A percentile compares a stretch with the other conserved stretches of the same genome.
phyloP scores from a whole-genome alignment of 2,888 invertebrate species.

The Sesamia inferens region DNA sequence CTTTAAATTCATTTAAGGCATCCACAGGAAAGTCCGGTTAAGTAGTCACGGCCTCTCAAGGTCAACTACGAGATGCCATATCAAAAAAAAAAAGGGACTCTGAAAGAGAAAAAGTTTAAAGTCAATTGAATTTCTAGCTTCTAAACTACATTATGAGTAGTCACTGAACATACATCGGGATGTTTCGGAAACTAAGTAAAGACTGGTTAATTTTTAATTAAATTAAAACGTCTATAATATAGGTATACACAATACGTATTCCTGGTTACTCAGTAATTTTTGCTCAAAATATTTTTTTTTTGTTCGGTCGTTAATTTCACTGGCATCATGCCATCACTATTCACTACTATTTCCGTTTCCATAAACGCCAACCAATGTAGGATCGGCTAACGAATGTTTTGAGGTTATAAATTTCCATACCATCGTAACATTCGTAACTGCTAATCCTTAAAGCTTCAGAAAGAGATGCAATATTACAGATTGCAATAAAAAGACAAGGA shows the following conservation, averaged over 20 bases:
- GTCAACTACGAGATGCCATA: too few relatives aligned
- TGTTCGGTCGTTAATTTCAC: too few relatives aligned
- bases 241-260: too few relatives aligned
- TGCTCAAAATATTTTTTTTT: too few relatives aligned
- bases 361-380: conserved; percentile 29
- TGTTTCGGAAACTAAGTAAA: background rate
- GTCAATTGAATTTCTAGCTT: background rate
- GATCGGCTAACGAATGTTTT: conserved; percentile 13
- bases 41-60: too few relatives aligned
- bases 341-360: conserved; percentile 43
- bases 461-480: conserved; percentile 24
- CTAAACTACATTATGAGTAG: background rate
- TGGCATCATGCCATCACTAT: too few relatives aligned
- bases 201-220: too few relatives aligned
- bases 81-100: too few relatives aligned
- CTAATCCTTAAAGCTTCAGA: conserved; percentile 29
- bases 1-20: too few relatives aligned
- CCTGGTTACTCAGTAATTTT: too few relatives aligned
- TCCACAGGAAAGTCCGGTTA: too few relatives aligned
- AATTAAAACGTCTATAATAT: too few relatives aligned
- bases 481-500: conserved; percentile 8
- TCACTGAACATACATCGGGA: background rate
- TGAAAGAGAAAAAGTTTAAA: background rate
- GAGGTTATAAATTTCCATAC: conserved; percentile 53
- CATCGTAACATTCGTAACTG: rapidly evolving